Evolutionary conservation across 2,113 vertebrate genomes (phyloP), one percentile per base, ranked within the genome.

Genomic region (Sprattus sprattus): DNA sequence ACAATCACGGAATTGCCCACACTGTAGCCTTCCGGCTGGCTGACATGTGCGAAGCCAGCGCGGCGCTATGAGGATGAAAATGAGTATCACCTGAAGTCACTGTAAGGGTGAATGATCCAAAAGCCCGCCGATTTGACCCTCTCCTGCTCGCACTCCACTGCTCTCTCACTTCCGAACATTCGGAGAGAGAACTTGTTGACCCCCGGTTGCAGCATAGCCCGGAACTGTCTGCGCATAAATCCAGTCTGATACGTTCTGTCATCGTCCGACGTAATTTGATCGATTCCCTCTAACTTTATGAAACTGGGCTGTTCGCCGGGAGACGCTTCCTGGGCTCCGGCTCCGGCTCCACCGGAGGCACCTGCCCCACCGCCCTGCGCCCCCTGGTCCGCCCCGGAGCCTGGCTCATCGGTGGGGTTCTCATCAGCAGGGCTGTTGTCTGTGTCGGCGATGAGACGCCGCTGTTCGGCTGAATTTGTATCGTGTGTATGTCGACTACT

Each of bases 111-210:
- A 94, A 99, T 98, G 92, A 99, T 99, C 98, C 98, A 99, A 94
- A 98, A 99, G 78, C 98, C 98, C 1, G 97, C 98, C 3, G 98
- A 97, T 89, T 99, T 99, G 47, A 99, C 98, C 83, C 98, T 95
- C 89, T 99, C 97, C 89, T 99, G 96, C 90, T 99, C 98, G 20
- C 97, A 95, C 93, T 99, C 98, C 93, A 99, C 98, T 57, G 98
- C 98, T 94, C 98, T 97, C 93, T 99, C 97, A 87, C 98, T 99
- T 82, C 98, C 98, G 93, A 99, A 95, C 98, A 99, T 99, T 94
- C 98, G 95, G 92, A 99, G 95, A 87, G 98, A 99, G 95, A 99
- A 99, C 96, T 99, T 99, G 97, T 99, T 99, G 95, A 99, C 97
- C 92, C 98, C 98, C 0, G 98, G 98, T 85, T 99, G 98, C 64